Evolutionary conservation across 1,140 invertebrate species (phyloP).

Genomic region (Musca vetustissima): DNA sequence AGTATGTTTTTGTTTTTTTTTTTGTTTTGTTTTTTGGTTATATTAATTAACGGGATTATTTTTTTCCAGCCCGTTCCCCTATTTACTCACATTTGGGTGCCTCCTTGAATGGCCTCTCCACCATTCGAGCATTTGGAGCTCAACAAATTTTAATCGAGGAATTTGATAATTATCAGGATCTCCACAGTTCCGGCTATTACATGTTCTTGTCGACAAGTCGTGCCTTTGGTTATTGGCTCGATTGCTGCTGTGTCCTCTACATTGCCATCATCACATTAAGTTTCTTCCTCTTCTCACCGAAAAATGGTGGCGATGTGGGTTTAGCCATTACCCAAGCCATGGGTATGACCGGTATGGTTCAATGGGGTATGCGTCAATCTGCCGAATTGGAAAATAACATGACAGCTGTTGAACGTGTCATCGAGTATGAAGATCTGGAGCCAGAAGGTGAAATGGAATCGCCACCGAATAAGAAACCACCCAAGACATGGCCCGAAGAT

Average conservation of each 20-base stretch:
- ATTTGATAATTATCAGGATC: conserved; percentile 78
- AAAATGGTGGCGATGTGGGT: conserved; percentile 74
- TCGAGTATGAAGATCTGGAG: conserved; percentile 72
- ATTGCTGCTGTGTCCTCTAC: conserved; percentile 74
- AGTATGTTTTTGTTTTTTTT: no score
- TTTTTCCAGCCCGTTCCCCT: conserved; percentile 69
- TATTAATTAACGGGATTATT: no score
- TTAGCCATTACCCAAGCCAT: conserved; percentile 80
- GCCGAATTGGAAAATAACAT: conserved; percentile 82
- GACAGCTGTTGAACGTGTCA: conserved; percentile 77
- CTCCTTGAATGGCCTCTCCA: conserved; percentile 84
- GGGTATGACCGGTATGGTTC: conserved; percentile 78
- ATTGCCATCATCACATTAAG: conserved; percentile 69
- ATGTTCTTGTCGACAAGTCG: conserved; percentile 66
- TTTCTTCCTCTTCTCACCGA: conserved; percentile 65
- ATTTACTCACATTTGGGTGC: conserved; percentile 87
- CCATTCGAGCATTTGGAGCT: conserved; percentile 82
- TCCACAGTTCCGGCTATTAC: conserved; percentile 68
- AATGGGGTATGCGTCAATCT: conserved; percentile 82
- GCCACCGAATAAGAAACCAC: conserved; percentile 65
- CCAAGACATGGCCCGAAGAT: conserved; percentile 69
- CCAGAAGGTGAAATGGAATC: conserved; percentile 70
- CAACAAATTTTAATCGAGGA: conserved; percentile 77
- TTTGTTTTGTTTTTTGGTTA: no score
- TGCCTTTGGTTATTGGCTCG: conserved; percentile 77